Evolutionary conservation across 1,140 invertebrate genomes (phyloP).

Genomic region (Phymorhynchus buccinoides): DNA sequence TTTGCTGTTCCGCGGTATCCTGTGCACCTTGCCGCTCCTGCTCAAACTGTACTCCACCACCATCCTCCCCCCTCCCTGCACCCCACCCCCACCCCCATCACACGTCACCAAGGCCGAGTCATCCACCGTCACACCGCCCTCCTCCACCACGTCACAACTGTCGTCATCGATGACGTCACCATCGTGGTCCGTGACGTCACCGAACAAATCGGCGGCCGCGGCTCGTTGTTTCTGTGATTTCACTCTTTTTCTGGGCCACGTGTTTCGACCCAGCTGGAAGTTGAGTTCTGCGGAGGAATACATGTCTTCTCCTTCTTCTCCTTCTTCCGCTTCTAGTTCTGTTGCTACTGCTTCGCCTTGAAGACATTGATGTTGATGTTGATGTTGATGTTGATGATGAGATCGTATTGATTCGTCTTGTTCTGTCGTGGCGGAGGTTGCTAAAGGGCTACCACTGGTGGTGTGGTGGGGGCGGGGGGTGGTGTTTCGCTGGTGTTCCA

Average conservation of each 20-base stretch:
- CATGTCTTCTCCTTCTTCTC: background rate
- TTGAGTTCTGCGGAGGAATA: background rate
- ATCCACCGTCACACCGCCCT: constrained; percentile 41
- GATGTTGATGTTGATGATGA: no score
- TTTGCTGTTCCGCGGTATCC: constrained; percentile 34
- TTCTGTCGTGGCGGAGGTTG: background rate
- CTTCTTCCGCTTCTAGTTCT: background rate
- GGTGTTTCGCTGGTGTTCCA: no score
- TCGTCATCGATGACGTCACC: background rate
- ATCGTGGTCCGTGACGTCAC: background rate
- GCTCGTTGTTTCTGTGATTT: constrained; percentile 32
- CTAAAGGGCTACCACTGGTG: background rate
- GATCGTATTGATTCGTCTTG: no score
- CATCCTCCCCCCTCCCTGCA: background rate
- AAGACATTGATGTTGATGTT: no score
- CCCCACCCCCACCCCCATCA: background rate
- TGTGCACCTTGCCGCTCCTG: background rate
- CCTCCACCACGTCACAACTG: background rate
- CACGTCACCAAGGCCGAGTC: constrained; percentile 37
- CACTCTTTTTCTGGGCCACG: constrained; percentile 57
- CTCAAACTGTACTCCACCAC: background rate
- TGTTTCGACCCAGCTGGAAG: constrained; percentile 46
- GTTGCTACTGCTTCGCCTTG: no score
- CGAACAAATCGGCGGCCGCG: constrained; percentile 7
- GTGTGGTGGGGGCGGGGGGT: background rate